Percentiles rank a stretch among this genome's conserved stretches.
Evolutionary conservation across 2,797 vertebrate genomes (phyloP).

Genomic region (Scyliorhinus canicula): DNA sequence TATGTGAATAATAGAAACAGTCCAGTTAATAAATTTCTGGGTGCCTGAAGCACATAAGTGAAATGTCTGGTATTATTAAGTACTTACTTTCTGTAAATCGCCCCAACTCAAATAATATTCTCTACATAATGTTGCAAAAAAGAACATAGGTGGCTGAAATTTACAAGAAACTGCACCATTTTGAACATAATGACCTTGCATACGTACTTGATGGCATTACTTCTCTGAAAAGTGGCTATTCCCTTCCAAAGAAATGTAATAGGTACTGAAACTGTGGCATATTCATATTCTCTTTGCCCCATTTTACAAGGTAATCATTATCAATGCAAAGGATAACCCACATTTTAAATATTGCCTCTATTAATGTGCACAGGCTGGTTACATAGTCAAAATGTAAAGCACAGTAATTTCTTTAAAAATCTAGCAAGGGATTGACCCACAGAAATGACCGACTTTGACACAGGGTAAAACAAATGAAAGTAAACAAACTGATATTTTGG

Average conservation of each 20-base stretch:
- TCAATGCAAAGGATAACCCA: not conserved
- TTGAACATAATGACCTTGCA: not conserved
- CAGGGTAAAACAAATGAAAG: not conserved
- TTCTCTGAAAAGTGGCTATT: not conserved
- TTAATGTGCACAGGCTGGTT: not conserved
- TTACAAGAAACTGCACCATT: not conserved
- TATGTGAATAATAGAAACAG: not conserved
- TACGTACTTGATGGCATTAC: not conserved
- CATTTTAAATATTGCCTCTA: not conserved
- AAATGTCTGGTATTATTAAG: not conserved
- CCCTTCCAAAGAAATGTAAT: not conserved
- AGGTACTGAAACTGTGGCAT: not conserved
- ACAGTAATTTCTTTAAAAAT: too few relatives aligned
- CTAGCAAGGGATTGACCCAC: not conserved
- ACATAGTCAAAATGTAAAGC: not conserved
- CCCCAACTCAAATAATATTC: not conserved
- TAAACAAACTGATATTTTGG: not conserved
- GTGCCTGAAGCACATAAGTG: not conserved
- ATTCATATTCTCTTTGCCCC: not conserved
- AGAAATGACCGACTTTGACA: not conserved
- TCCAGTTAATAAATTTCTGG: not conserved
- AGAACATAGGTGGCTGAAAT: not conserved
- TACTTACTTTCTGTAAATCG: not conserved
- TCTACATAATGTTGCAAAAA: not conserved
- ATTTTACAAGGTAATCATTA: not conserved